Evolutionary conservation across 2,797 vertebrate species (phyloP).

Genomic region (Pempheris klunzingeri): DNA sequence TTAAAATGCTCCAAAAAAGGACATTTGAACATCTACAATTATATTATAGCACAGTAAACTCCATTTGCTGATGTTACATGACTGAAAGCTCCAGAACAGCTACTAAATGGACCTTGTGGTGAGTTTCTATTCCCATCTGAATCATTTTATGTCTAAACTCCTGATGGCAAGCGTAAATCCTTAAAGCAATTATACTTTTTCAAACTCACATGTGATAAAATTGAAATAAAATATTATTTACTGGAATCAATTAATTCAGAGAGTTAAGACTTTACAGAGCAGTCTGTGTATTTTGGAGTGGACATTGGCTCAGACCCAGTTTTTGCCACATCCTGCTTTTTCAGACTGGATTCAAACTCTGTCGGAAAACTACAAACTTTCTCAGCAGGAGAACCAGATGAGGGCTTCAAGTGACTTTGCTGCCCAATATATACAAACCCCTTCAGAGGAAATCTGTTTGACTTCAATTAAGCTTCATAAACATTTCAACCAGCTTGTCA

Average conservation of each 20-base stretch:
- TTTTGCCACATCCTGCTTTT: conserved; percentile 48
- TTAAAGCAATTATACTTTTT: not conserved
- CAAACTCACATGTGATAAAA: not conserved
- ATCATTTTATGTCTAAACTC: conserved; percentile 1
- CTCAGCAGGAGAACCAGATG: conserved; percentile 21
- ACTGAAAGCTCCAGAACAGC: conserved; percentile 2
- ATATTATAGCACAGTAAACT: not conserved
- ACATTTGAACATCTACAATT: not conserved
- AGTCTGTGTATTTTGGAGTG: conserved; percentile 25
- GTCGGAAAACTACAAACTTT: conserved; percentile 41
- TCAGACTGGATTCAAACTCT: conserved; percentile 36
- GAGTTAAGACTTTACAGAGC: not conserved
- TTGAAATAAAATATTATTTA: conserved; percentile 10
- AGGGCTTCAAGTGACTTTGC: conserved; percentile 14
- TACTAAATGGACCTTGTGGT: not conserved
- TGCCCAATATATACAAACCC: conserved; percentile 64
- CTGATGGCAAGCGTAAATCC: not conserved
- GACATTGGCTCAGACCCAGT: conserved; percentile 1
- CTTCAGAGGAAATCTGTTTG: conserved; percentile 49
- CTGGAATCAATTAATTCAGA: not conserved
- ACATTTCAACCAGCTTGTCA: conserved; percentile 42
- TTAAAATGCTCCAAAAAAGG: not conserved
- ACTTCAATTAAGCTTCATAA: conserved; percentile 44
- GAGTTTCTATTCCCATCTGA: not conserved
- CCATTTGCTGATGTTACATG: not conserved